Conservation (phyloP, 2,888 invertebrate species). For the Sthenelais limicola region DNA sequence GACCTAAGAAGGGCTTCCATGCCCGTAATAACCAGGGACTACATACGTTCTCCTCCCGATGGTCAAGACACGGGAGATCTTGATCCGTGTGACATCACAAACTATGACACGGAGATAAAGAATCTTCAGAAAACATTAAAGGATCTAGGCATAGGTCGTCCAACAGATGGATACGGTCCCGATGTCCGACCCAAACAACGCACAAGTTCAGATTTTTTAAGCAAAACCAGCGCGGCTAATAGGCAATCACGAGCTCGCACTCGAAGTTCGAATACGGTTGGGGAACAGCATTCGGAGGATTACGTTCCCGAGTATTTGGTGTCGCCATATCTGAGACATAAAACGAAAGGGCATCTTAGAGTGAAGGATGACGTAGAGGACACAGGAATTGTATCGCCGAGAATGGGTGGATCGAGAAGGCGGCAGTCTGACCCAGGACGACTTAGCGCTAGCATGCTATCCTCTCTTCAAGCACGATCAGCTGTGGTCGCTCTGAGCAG, state of each 20-base stretch:
- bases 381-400: slow-evolving; percentile 25
- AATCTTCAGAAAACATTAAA: slow-evolving; percentile 36
- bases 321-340: slow-evolving; percentile 29
- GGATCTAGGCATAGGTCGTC: slow-evolving; percentile 31
- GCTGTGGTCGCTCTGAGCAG: slow-evolving; percentile 9
- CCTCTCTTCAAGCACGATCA: slow-evolving; percentile 20
- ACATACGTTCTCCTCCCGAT: slow-evolving; percentile 3
- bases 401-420: slow-evolving; percentile 3
- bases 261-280: slow-evolving; percentile 5
- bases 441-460: neutral
- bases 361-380: slow-evolving; percentile 35
- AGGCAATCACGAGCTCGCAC: slow-evolving; percentile 5
- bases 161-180: neutral
- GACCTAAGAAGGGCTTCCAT: slow-evolving; percentile 26
- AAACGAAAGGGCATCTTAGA: slow-evolving; percentile 18
- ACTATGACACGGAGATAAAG: slow-evolving; percentile 40
- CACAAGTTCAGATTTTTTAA: slow-evolving; percentile 10
- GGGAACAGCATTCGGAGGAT: slow-evolving; percentile 26
- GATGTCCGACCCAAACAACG: slow-evolving; percentile 34
- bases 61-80: slow-evolving; percentile 4
- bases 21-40: slow-evolving; percentile 16
- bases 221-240: slow-evolving; percentile 9
- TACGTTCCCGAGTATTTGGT: slow-evolving; percentile 30
- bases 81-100: neutral
- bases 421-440: slow-evolving; percentile 40